phyloP scores from a whole-genome alignment of 1,140 invertebrate species.

The Caenorhabditis tropicalis region DNA sequence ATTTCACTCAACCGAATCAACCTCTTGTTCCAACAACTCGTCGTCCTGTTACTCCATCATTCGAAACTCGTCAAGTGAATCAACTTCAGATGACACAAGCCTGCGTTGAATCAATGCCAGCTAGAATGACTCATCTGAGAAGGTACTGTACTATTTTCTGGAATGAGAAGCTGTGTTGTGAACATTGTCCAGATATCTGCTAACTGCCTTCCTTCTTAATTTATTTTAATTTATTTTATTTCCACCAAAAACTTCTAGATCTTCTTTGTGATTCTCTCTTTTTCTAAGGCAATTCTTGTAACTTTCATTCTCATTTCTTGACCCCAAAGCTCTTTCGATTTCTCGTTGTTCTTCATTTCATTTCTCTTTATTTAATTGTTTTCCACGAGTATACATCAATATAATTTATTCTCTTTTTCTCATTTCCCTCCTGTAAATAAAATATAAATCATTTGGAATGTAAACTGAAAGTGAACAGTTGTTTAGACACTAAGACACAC shows the following conservation, averaged over 20 bases:
- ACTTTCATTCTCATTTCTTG: no score
- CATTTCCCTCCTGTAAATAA: conserved; percentile 13
- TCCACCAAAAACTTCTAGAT: conserved; percentile 10
- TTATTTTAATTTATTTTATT: conserved; percentile 23
- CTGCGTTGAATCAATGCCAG: conserved; percentile 63
- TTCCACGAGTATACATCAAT: conserved; percentile 10
- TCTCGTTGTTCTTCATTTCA: no score
- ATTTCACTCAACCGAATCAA: conserved; percentile 29
- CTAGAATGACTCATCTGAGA: conserved; percentile 65
- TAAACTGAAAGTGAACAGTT: conserved; percentile 28
- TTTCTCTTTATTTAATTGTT: no score
- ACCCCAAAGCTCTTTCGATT: no score
- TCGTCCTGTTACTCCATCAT: conserved; percentile 4
- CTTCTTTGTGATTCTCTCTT: conserved; percentile 19
- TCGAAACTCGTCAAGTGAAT: conserved; percentile 39
- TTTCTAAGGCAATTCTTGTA: no score
- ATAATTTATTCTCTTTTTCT: conserved; percentile 11
- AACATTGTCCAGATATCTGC: conserved; percentile 67
- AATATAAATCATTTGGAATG: conserved; percentile 28
- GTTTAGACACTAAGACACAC: neutral
- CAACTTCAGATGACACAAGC: conserved; percentile 52
- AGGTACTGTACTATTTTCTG: conserved; percentile 71
- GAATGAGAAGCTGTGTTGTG: conserved; percentile 70
- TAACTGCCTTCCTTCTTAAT: conserved; percentile 42
- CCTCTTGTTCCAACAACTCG: conserved; percentile 14